These are phyloP conservation scores for Tromatobia lineatoria DNA, from an alignment of 2,888 invertebrate species.

Conservation along the genomic window DNA sequence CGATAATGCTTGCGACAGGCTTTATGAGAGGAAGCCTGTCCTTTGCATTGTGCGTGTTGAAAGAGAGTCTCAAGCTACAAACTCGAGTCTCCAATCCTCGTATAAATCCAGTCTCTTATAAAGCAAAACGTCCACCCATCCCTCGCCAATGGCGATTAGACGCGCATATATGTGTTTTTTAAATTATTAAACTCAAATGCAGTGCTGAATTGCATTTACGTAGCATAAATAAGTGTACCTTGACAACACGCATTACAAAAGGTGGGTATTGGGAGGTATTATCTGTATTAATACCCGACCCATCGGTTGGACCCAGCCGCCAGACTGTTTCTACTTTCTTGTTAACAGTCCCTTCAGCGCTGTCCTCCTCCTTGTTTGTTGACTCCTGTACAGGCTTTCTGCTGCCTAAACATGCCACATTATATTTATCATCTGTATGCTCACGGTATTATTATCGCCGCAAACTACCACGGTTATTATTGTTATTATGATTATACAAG, in stretches of 20 bases:
- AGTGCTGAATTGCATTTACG: conserved; percentile 72
- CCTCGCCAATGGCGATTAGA: conserved; percentile 40
- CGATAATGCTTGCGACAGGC: conserved; percentile 42
- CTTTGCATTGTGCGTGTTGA: neutral
- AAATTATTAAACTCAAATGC: conserved; percentile 59
- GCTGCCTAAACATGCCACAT: conserved; percentile 82
- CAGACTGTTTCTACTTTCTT: conserved; percentile 80
- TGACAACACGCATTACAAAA: conserved; percentile 84
- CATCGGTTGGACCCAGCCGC: conserved; percentile 81
- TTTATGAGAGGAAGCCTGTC: conserved; percentile 24
- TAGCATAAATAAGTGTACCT: conserved; percentile 80
- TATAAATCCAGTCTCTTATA: conserved; percentile 37
- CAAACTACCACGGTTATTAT: conserved; percentile 54
- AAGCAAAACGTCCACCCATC: conserved; percentile 54
- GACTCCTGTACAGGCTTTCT: conserved; percentile 79
- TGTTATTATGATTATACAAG: conserved; percentile 27
- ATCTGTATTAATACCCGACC: conserved; percentile 81
- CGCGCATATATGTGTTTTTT: conserved; percentile 52
- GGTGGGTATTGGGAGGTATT: conserved; percentile 81
- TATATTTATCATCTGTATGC: conserved; percentile 71
- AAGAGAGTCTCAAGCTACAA: conserved; percentile 30
- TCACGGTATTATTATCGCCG: conserved; percentile 59
- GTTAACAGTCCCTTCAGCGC: conserved; percentile 72
- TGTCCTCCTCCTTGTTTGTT: conserved; percentile 75
- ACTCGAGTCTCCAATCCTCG: conserved; percentile 35